Conservation (phyloP, 2,888 invertebrate genomes). For the Globia sparganii region DNA sequence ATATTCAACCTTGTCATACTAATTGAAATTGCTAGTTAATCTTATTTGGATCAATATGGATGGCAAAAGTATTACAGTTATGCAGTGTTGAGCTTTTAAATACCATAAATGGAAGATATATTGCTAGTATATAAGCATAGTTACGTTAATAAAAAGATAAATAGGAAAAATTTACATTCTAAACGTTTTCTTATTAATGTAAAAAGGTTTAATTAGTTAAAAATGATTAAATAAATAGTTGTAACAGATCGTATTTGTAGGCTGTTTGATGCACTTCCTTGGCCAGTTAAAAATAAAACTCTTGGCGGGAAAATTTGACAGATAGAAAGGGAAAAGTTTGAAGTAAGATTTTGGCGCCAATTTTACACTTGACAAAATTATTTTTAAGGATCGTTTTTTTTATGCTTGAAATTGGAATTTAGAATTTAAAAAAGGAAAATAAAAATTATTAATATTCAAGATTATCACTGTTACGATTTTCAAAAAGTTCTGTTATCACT, state of each 20-base stretch:
- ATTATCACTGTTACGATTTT: slow-evolving; percentile 9
- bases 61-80: slow-evolving; percentile 23
- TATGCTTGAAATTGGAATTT: not conserved
- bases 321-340: not conserved
- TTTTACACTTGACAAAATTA: not conserved
- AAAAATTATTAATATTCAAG: not conserved
- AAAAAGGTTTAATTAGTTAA: slow-evolving; percentile 7
- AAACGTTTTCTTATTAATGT: slow-evolving; percentile 42
- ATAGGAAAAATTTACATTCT: slow-evolving; percentile 27
- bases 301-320: slow-evolving; percentile 34
- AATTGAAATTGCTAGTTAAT: slow-evolving; percentile 56
- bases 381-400: not conserved
- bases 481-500: slow-evolving; percentile 57
- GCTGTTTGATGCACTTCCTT: slow-evolving; percentile 40
- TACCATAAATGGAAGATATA: slow-evolving; percentile 21
- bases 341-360: slow-evolving; percentile 29
- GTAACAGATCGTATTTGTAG: slow-evolving; percentile 38
- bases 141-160: slow-evolving; percentile 31
- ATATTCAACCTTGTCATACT: slow-evolving; percentile 62
- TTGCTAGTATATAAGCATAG: slow-evolving; percentile 20
- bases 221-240: slow-evolving; percentile 26
- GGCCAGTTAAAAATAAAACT: not conserved
- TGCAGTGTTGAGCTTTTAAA: slow-evolving; percentile 25
- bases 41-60: slow-evolving; percentile 56
- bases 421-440: not conserved